Evolutionary conservation across 2,797 vertebrate species (phyloP).

Genomic region (Pteropus rufus): DNA sequence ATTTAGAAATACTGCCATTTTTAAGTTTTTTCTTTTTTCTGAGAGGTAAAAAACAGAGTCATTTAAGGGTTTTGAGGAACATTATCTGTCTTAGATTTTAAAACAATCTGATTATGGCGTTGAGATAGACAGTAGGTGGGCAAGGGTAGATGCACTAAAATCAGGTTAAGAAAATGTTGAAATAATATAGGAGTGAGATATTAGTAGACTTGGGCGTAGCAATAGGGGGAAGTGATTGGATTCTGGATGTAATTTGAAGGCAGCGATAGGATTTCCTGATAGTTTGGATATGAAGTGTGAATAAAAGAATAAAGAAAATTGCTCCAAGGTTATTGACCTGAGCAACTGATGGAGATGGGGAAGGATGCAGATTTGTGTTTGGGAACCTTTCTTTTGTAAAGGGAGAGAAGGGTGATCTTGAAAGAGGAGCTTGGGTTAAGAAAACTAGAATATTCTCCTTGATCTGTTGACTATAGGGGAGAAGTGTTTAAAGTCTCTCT

Average conservation of each 20-base stretch:
- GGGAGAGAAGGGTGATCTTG: neutral
- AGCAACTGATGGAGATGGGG: neutral
- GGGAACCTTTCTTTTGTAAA: neutral
- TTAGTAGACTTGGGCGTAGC: neutral
- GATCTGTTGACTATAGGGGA: neutral
- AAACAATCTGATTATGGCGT: neutral
- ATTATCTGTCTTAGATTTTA: neutral
- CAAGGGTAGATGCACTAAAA: neutral
- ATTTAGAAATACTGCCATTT: neutral
- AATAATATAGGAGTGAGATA: neutral
- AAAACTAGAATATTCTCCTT: neutral
- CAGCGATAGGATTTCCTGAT: neutral
- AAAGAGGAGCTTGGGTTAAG: neutral
- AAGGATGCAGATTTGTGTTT: neutral
- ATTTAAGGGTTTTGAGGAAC: neutral
- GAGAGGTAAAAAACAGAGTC: neutral
- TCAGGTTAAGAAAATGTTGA: conserved; percentile 1
- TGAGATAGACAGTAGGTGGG: neutral
- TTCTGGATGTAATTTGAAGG: conserved; percentile 22
- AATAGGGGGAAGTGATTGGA: neutral
- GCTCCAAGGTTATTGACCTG: neutral
- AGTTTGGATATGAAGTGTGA: neutral
- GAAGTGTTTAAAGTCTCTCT: neutral
- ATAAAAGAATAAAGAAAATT: neutral
- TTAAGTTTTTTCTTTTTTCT: neutral